Percentiles rank a stretch among this genome's conserved stretches.
These are phyloP conservation scores for Poeciliopsis turneri DNA, from an alignment of 2,797 vertebrate genomes.

Conservation along the genomic window DNA sequence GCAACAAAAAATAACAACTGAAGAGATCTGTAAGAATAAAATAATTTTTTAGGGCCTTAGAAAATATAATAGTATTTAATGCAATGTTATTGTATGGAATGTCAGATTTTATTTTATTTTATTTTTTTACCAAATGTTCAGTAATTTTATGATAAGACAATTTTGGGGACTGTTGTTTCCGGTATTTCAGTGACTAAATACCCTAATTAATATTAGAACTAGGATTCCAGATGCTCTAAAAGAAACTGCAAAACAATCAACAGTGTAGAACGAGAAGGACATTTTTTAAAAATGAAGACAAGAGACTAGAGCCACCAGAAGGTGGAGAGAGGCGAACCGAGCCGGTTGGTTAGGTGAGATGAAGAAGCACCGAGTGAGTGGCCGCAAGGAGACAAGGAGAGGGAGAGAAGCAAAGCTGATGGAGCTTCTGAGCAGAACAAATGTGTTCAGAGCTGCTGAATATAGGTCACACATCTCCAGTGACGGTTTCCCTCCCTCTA, in stretches of 20 bases:
- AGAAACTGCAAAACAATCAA: slow-evolving; percentile 22
- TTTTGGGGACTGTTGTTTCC: neutral
- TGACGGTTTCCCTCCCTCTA: slow-evolving; percentile 69
- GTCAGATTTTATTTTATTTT: neutral
- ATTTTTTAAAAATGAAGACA: slow-evolving; percentile 11
- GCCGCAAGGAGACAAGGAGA: slow-evolving; percentile 46
- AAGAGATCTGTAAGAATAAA: neutral
- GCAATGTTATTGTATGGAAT: neutral
- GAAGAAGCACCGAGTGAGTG: slow-evolving; percentile 48
- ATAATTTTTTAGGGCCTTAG: neutral
- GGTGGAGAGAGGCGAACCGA: slow-evolving; percentile 43
- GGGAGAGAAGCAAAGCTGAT: slow-evolving; percentile 55
- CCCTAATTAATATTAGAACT: slow-evolving; percentile 9
- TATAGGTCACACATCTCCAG: slow-evolving; percentile 84
- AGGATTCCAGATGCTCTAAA: neutral
- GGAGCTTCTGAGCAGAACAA: slow-evolving; percentile 78
- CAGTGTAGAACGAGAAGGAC: slow-evolving; percentile 1
- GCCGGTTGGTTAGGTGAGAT: slow-evolving; percentile 47
- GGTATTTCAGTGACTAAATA: slow-evolving; percentile 11
- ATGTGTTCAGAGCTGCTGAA: slow-evolving; percentile 76
- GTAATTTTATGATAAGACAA: neutral
- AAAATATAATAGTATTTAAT: neutral
- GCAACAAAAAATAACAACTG: neutral
- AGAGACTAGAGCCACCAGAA: slow-evolving; percentile 42
- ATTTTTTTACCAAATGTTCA: neutral